These are phyloP conservation scores for Choloepus didactylus DNA, from an alignment of 2,797 vertebrate species.

Conservation along the genomic window DNA sequence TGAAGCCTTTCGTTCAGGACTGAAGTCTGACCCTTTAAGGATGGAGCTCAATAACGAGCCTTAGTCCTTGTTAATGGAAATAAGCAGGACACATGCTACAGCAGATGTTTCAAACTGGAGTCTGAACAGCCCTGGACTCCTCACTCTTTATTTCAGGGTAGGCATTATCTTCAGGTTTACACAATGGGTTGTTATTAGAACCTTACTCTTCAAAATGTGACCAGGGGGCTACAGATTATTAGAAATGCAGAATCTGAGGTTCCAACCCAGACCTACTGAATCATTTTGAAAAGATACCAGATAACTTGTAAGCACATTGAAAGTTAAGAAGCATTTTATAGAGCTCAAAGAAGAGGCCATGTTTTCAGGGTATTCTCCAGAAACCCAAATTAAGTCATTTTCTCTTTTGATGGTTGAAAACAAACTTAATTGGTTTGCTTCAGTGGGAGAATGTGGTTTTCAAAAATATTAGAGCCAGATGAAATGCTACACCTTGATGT, in stretches of 20 bases:
- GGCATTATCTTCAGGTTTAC: not conserved
- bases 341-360: conserved; percentile 45
- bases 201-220: not conserved
- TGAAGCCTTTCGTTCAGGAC: conserved; percentile 54
- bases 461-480: not conserved
- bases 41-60: conserved; percentile 67
- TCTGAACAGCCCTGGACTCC: not conserved
- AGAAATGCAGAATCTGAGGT: conserved; percentile 12
- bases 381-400: conserved; percentile 42
- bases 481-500: not conserved
- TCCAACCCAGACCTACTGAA: not conserved
- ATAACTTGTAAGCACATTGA: not conserved
- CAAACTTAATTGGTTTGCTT: conserved; percentile 28
- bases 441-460: conserved; percentile 39
- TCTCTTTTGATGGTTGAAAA: conserved; percentile 53
- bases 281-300: conserved; percentile 54
- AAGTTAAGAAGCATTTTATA: conserved; percentile 44
- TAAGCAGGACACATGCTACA: not conserved
- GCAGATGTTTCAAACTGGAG: conserved; percentile 26
- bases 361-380: conserved; percentile 33
- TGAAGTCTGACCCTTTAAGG: conserved; percentile 63
- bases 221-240: not conserved
- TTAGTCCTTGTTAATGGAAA: conserved; percentile 48
- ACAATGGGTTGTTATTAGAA: not conserved
- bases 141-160: not conserved